Conservation (phyloP, 2,797 vertebrate genomes). For the Thaleichthys pacificus region DNA sequence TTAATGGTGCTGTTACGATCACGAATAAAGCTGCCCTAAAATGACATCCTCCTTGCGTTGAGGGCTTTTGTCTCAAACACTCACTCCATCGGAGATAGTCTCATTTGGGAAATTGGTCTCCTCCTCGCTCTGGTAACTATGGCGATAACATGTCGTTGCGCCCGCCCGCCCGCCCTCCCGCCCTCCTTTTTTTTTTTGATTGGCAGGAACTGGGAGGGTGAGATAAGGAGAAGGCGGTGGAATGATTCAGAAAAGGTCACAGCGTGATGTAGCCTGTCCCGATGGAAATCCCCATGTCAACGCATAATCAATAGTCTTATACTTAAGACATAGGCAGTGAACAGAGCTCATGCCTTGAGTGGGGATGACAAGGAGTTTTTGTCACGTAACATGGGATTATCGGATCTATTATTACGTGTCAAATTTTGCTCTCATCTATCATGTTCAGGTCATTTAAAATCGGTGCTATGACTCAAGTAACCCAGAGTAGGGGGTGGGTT, state of each 20-base stretch:
- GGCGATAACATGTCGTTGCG: slow-evolving; percentile 33
- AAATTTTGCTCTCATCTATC: not conserved
- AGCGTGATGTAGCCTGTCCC: slow-evolving; percentile 10
- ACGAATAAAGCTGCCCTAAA: not conserved
- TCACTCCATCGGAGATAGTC: slow-evolving; percentile 30
- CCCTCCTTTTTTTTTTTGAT: slow-evolving; percentile 2
- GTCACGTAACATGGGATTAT: not conserved
- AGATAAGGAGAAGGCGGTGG: slow-evolving; percentile 51
- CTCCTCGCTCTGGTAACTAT: slow-evolving; percentile 43
- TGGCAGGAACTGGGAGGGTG: slow-evolving; percentile 46
- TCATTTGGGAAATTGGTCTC: slow-evolving; percentile 41
- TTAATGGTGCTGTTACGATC: not conserved
- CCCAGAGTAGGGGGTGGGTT: not conserved
- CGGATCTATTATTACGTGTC: not conserved
- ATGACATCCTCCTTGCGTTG: slow-evolving; percentile 10
- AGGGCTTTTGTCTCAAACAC: slow-evolving; percentile 17
- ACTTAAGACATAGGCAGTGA: not conserved
- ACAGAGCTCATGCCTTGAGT: not conserved
- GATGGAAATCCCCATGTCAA: slow-evolving; percentile 37
- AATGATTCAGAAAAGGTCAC: slow-evolving; percentile 61
- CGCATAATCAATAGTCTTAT: slow-evolving; percentile 15
- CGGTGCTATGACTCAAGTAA: not conserved
- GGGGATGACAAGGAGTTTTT: not conserved
- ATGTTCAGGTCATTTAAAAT: not conserved
- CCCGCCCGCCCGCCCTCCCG: not conserved